These are phyloP conservation scores for Notiomystis cincta DNA, from an alignment of 2,113 vertebrate genomes.

Conservation along the genomic window DNA sequence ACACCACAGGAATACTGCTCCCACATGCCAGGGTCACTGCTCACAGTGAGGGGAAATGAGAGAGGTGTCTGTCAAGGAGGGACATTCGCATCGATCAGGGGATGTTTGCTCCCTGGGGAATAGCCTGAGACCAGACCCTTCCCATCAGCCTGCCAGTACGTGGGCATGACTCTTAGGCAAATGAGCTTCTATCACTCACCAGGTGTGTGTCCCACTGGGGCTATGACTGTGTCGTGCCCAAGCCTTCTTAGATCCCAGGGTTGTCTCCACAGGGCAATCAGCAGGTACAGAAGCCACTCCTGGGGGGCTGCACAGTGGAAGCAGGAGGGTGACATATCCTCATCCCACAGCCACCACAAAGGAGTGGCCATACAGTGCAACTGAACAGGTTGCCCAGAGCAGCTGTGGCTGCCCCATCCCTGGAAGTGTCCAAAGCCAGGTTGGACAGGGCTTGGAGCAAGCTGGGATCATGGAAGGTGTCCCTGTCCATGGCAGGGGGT, in stretches of 20 bases:
- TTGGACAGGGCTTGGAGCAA: not conserved
- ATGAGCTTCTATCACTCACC: not conserved
- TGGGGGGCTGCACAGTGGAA: not conserved
- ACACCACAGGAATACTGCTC: accelerated
- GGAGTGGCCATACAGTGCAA: accelerated
- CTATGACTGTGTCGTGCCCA: accelerated
- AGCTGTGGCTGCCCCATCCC: not conserved
- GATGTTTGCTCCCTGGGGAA: not conserved
- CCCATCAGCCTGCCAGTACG: not conserved
- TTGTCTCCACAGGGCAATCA: accelerated
- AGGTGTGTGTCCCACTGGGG: accelerated
- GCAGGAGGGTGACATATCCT: accelerated
- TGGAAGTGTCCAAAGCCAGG: not conserved
- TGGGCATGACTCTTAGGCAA: not conserved
- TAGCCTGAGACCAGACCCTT: not conserved
- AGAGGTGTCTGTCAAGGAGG: not conserved
- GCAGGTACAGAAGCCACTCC: not conserved
- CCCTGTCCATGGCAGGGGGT: not conserved
- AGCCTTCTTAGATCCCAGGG: not conserved
- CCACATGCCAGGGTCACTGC: not conserved
- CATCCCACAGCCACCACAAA: accelerated
- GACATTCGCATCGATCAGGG: not conserved
- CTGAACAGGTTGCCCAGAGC: not conserved
- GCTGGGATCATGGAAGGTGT: not conserved
- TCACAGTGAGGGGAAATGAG: not conserved